Conservation (phyloP, 53 echinoderm and acorn worm genomes). For the Zoroaster sp. region DNA sequence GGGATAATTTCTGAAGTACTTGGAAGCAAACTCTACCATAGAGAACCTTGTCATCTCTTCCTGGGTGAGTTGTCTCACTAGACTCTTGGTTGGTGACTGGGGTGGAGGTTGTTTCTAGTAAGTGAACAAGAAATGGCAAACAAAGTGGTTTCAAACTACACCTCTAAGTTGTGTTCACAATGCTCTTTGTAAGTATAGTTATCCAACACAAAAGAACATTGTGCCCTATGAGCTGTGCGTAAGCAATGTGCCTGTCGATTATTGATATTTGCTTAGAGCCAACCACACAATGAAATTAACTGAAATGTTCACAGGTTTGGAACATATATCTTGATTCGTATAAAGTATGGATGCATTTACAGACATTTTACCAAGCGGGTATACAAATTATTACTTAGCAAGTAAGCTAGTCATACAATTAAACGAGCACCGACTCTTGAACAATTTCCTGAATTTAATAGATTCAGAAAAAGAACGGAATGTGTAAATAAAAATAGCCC, state of each 20-base stretch:
- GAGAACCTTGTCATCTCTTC: constrained; percentile 72
- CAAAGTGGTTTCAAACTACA: background rate
- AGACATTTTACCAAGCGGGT: background rate
- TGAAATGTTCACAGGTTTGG: background rate
- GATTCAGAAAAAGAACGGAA: background rate
- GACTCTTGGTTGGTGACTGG: background rate
- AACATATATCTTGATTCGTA: no score
- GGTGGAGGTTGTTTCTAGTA: background rate
- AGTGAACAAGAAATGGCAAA: background rate
- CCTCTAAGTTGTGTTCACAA: background rate
- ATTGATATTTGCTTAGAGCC: background rate
- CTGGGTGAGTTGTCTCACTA: background rate
- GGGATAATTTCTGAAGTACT: constrained; percentile 79
- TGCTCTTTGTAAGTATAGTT: no score
- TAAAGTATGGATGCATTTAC: no score
- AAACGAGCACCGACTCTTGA: background rate
- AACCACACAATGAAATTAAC: background rate
- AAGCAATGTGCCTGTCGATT: no score
- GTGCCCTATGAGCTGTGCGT: no score
- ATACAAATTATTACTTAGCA: background rate
- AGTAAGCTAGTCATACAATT: background rate
- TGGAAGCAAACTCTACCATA: constrained; percentile 95
- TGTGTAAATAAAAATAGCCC: no score
- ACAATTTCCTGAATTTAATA: background rate
- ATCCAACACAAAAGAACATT: no score